Conservation (phyloP, 2,888 invertebrate genomes). For the Harpalus rubripes region DNA sequence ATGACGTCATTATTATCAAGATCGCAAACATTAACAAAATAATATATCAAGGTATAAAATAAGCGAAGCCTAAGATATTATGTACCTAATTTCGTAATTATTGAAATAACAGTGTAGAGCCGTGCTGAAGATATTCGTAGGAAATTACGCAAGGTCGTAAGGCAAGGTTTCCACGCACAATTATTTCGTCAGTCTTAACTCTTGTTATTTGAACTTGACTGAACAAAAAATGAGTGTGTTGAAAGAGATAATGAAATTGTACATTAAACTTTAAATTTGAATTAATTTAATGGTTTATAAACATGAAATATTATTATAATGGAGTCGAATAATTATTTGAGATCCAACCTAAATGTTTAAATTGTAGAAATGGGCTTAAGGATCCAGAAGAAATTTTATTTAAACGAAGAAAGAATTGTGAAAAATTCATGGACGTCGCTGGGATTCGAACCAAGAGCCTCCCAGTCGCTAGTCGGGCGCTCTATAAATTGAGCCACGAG, state of each 20-base stretch:
- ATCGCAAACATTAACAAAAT: conserved; percentile 10
- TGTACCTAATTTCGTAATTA: conserved; percentile 29
- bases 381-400: too few relatives aligned
- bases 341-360: too few relatives aligned
- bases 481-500: too few relatives aligned
- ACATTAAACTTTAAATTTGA: not conserved
- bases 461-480: too few relatives aligned
- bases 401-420: too few relatives aligned
- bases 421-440: too few relatives aligned
- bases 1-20: conserved; percentile 28
- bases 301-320: too few relatives aligned
- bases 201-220: conserved; percentile 11
- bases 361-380: too few relatives aligned
- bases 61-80: not conserved
- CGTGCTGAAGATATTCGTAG: not conserved
- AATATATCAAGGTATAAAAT: conserved; percentile 36
- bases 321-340: too few relatives aligned
- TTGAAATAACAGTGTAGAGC: conserved; percentile 8
- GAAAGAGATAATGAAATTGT: not conserved
- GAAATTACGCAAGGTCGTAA: conserved; percentile 28
- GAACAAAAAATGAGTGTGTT: not conserved
- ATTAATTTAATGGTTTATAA: not conserved
- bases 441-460: too few relatives aligned
- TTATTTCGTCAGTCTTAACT: not conserved
- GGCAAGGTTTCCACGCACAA: conserved; percentile 3